These are phyloP conservation scores for Halocaridina rubra DNA, from an alignment of 2,888 invertebrate genomes.

Conservation along the genomic window DNA sequence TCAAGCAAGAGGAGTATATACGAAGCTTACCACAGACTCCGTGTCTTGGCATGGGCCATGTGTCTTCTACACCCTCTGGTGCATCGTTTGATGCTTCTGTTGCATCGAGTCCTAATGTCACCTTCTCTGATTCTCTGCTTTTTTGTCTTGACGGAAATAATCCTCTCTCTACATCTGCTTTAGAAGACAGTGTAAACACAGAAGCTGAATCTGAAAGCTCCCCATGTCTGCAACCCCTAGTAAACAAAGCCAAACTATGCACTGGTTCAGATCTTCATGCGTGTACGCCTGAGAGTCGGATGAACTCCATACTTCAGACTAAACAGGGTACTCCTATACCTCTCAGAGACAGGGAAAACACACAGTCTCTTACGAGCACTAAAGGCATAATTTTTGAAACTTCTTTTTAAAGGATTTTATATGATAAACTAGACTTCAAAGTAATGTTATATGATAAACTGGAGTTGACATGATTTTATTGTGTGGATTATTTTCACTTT, in stretches of 20 bases:
- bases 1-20: no score
- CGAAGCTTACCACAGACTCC: constrained; percentile 1
- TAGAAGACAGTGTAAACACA: not conserved
- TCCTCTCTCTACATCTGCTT: not conserved
- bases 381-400: constrained; percentile 45
- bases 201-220: not conserved
- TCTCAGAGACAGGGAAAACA: constrained; percentile 1
- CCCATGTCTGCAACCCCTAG: not conserved
- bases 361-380: not conserved
- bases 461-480: no score
- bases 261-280: constrained; percentile 8
- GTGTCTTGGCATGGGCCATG: not conserved
- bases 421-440: no score
- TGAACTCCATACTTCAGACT: constrained; percentile 43
- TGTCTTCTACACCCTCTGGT: constrained; percentile 22
- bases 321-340: constrained; percentile 50
- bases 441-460: no score
- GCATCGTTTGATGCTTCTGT: constrained; percentile 23
- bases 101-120: not conserved
- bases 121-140: constrained; percentile 49
- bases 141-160: constrained; percentile 53
- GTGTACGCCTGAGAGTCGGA: constrained; percentile 43
- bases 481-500: no score
- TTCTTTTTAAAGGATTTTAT: constrained; percentile 40
- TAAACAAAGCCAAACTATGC: no score